A percentile compares a stretch with the other conserved stretches of the same genome.
Evolutionary conservation across 53 echinoderm and acorn worm genomes (phyloP).

Genomic region (Glandiceps talaboti): DNA sequence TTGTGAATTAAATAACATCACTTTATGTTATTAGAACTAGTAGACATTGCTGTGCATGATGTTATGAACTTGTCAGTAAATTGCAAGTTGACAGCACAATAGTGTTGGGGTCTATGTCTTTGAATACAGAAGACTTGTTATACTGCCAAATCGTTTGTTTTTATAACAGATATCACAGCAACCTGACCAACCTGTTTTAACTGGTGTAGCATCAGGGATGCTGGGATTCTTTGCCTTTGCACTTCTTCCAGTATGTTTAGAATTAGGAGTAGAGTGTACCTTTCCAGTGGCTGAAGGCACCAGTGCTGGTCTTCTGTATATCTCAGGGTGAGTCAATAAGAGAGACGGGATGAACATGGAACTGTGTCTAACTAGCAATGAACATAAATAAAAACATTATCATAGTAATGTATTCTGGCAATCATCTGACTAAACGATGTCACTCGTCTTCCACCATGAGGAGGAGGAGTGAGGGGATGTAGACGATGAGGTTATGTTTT

Average conservation of each 20-base stretch:
- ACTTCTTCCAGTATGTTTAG: conserved; percentile 56
- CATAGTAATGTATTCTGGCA: not conserved
- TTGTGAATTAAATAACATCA: too few species aligned
- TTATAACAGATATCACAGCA: conserved; percentile 50
- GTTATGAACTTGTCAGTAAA: too few species aligned
- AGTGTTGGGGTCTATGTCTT: too few species aligned
- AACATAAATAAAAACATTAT: not conserved
- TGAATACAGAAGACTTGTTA: too few species aligned
- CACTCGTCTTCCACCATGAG: too few species aligned
- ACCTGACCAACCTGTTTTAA: conserved; percentile 27
- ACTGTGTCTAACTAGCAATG: too few species aligned
- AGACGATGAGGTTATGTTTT: too few species aligned
- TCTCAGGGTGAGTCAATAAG: conserved; percentile 57
- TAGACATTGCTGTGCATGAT: too few species aligned
- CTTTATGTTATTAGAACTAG: too few species aligned
- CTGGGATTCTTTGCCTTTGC: conserved; percentile 79
- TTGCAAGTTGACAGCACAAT: too few species aligned
- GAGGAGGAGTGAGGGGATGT: not conserved
- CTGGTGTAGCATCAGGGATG: conserved; percentile 39
- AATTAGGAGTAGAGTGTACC: conserved; percentile 94
- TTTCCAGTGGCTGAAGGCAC: conserved; percentile 91
- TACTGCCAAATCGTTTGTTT: not conserved
- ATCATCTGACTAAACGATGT: too few species aligned
- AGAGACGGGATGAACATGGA: not conserved
- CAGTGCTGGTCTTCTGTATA: conserved; percentile 76